A percentile compares a stretch with the other conserved stretches of the same genome.
phyloP scores from a whole-genome alignment of 2,888 invertebrate species.

The Dusona sp. region DNA sequence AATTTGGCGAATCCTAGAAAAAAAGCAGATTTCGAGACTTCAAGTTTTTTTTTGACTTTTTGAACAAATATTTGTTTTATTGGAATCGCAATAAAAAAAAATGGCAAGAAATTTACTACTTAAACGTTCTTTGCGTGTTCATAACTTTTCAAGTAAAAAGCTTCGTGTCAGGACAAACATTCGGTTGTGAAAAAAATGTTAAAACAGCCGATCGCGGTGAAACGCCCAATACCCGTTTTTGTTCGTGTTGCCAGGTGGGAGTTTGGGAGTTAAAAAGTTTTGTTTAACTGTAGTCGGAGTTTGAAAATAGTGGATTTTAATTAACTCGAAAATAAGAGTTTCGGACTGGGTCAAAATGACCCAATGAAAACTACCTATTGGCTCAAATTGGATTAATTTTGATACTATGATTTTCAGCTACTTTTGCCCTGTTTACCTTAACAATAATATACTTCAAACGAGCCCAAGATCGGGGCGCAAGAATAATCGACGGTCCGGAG shows the following conservation, averaged over 20 bases:
- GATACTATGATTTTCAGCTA: constrained; percentile 87
- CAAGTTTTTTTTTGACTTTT: too few relatives aligned
- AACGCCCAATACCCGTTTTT: not conserved
- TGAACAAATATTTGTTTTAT: too few relatives aligned
- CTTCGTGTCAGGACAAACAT: too few relatives aligned
- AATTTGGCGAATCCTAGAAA: too few relatives aligned
- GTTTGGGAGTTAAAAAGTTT: not conserved
- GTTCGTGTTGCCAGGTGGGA: not conserved
- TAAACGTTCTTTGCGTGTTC: too few relatives aligned
- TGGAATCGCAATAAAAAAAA: too few relatives aligned
- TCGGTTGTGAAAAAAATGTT: too few relatives aligned
- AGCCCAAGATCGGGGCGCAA: constrained; percentile 87
- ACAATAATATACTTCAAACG: constrained; percentile 97
- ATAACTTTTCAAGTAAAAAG: too few relatives aligned
- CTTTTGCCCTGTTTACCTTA: constrained; percentile 95
- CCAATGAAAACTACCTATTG: not conserved
- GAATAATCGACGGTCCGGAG: constrained; percentile 87
- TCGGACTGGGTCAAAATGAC: not conserved
- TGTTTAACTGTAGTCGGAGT: not conserved
- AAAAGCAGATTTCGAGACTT: too few relatives aligned
- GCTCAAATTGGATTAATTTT: not conserved
- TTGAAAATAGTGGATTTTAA: too few relatives aligned
- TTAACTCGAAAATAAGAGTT: not conserved
- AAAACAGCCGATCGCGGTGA: not conserved
- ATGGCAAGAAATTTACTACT: too few relatives aligned